Evolutionary conservation across 2,888 invertebrate species (phyloP).

Genomic region (Xestia ashworthii): DNA sequence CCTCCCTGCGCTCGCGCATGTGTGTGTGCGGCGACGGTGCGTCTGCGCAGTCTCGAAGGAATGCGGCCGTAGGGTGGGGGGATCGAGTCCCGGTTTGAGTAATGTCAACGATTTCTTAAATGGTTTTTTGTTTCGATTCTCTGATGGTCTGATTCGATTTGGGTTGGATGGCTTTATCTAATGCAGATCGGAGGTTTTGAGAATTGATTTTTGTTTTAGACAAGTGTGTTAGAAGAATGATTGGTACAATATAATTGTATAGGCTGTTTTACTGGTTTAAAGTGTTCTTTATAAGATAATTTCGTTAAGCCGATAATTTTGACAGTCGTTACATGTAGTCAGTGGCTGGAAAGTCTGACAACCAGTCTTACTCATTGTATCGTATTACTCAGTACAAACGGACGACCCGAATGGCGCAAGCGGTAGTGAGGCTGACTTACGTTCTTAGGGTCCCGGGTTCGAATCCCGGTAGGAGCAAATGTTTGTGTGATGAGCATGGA

Average conservation of each 20-base stretch:
- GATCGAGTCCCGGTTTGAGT: conserved; percentile 62
- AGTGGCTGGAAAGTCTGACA: too few species aligned
- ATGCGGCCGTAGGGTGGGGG: conserved; percentile 74
- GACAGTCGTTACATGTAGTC: too few species aligned
- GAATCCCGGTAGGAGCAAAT: too few species aligned
- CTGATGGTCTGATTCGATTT: conserved; percentile 51
- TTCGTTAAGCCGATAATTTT: not conserved
- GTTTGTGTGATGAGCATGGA: too few species aligned
- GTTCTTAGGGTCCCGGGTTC: too few species aligned
- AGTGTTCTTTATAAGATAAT: not conserved
- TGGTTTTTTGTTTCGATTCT: conserved; percentile 63
- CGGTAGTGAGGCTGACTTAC: too few species aligned
- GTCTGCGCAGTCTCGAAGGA: conserved; percentile 80
- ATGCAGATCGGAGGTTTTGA: conserved; percentile 25
- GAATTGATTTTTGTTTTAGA: conserved; percentile 25
- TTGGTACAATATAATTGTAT: not conserved
- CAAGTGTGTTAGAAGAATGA: conserved; percentile 20
- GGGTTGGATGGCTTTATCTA: conserved; percentile 60
- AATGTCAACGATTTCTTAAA: conserved; percentile 66
- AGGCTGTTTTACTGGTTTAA: not conserved
- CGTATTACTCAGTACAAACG: too few species aligned
- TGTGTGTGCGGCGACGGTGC: conserved; percentile 77
- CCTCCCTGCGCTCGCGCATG: conserved; percentile 46
- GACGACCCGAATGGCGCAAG: too few species aligned
- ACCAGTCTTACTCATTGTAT: too few species aligned